Base-by-base conservation (phyloP, 2,113 vertebrate species). In the Hoplias malabaricus region DNA sequence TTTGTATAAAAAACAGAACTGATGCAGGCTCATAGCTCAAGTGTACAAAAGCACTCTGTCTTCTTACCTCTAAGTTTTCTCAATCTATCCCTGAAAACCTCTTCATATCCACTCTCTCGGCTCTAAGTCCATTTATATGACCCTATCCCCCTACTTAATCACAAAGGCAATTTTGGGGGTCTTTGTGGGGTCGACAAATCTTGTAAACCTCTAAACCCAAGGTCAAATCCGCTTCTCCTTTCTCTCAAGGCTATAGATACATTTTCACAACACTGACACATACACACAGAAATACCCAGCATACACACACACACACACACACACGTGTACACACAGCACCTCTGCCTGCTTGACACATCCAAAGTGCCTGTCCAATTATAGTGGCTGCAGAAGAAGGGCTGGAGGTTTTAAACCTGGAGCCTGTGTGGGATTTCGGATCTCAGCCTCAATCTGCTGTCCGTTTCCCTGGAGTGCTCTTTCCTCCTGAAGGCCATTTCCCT, bases 401-500 rank as follows among this genome's bases (percentile, higher is more conserved):
- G 66, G 56, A 75, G 76, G 69, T 29, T 69, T 81, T 78, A 79
- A 67, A 69, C 53, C 19, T 75, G 36, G 81, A 29, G 73, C 59
- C 53, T 50, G 19, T 16, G 76, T 71, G 63, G 62, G 62, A 81
- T 81, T 84, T 79, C n/a, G 72, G 19, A 38, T 33, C 53, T 73
- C 69, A 74, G 61, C 65, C 79, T 75, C 75, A 84, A 81, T 84
- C 82, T 62, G 72, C 72, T 78, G 72, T 61, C 23, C 25, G 29
- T 40, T 50, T 79, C 79, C 67, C 76, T 69, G 29, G 68, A 81
- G 83, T 77, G 79, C 65, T 73, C 79, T 84, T 79, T 50, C 68
- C 27, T 56, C 79, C 59, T 23, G 56, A 79, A 84, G 71, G 71
- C 75, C 73, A 81, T 74, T 78, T 75, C 68, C 36, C 14, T 38